Conservation (phyloP, 2,888 invertebrate genomes). For the Boloria euphrosyne region DNA sequence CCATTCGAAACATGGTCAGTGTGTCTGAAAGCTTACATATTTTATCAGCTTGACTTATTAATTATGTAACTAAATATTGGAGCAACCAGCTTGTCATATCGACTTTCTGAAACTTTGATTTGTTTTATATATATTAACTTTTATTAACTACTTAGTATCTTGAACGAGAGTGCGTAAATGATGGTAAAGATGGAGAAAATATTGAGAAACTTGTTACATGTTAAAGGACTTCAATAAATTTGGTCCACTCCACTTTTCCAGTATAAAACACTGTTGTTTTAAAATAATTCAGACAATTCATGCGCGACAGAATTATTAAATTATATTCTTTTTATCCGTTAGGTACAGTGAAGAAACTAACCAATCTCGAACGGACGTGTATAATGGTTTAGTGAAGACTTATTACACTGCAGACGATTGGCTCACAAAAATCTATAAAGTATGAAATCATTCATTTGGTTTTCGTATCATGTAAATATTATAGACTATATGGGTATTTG, state of each 20-base stretch:
- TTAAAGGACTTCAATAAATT: too few relatives aligned
- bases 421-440: constrained; percentile 24
- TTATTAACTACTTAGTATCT: too few relatives aligned
- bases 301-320: background rate
- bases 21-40: too few relatives aligned
- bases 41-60: background rate
- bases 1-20: constrained; percentile 54
- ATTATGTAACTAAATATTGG: background rate
- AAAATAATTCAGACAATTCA: background rate
- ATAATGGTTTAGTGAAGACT: constrained; percentile 45
- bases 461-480: constrained; percentile 5
- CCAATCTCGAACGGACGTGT: constrained; percentile 50
- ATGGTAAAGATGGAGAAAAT: too few relatives aligned
- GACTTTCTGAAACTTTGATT: background rate
- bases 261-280: background rate
- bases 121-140: too few relatives aligned
- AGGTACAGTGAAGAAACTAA: constrained; percentile 52
- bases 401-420: constrained; percentile 43
- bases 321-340: constrained; percentile 3
- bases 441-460: constrained; percentile 17
- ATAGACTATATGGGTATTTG: too few relatives aligned
- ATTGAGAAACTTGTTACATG: too few relatives aligned
- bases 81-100: background rate
- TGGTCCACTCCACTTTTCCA: too few relatives aligned
- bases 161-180: too few relatives aligned